Evolutionary conservation across 2,888 invertebrate genomes (phyloP).

Genomic region (Polymixis flavicincta): DNA sequence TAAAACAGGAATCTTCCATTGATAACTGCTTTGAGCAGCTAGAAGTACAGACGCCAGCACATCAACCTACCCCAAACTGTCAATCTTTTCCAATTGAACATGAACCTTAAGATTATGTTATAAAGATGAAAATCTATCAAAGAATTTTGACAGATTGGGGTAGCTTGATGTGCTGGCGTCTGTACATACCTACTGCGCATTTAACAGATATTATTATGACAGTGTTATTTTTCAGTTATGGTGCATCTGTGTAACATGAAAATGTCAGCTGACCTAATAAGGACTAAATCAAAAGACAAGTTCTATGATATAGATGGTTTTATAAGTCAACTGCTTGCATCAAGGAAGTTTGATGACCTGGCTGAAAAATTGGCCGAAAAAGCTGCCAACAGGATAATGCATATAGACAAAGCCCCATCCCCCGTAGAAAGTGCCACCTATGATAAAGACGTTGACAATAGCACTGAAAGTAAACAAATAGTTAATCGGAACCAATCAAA

Average conservation of each 20-base stretch:
- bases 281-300: background rate
- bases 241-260: constrained; percentile 40
- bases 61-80: no score
- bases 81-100: no score
- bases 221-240: constrained; percentile 38
- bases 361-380: constrained; percentile 55
- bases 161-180: no score
- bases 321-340: constrained; percentile 46
- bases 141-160: no score
- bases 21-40: background rate
- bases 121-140: no score
- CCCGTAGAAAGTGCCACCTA: background rate
- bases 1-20: background rate
- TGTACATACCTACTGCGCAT: background rate
- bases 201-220: background rate
- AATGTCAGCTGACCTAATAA: background rate
- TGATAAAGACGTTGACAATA: background rate
- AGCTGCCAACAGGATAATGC: constrained; percentile 38
- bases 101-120: no score
- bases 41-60: no score
- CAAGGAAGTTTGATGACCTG: constrained; percentile 50
- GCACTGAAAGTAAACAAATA: background rate
- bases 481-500: background rate
- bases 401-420: background rate
- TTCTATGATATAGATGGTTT: constrained; percentile 50